Percentiles rank a stretch among this genome's conserved stretches.
Evolutionary conservation across 2,113 vertebrate genomes (phyloP).

Genomic region (Corydoras maculifer): DNA sequence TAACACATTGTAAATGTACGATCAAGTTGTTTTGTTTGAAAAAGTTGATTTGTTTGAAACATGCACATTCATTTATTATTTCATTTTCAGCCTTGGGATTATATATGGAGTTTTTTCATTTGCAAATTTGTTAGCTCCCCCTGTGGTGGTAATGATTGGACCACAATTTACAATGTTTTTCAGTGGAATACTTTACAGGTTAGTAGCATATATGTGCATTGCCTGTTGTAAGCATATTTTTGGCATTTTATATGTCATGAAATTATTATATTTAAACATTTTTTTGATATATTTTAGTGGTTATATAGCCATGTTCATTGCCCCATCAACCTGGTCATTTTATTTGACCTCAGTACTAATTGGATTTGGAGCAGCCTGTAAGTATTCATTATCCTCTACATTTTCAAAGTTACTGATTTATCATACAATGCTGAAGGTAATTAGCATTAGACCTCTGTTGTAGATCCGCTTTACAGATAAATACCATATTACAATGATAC

Average conservation of each 20-base stretch:
- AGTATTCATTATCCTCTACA: conserved; percentile 49
- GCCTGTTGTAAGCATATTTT: conserved; percentile 1
- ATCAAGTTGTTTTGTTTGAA: background rate
- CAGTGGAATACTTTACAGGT: conserved; percentile 93
- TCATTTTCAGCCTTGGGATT: conserved; percentile 78
- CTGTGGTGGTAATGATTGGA: conserved; percentile 78
- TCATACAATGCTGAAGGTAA: background rate
- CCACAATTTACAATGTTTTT: conserved; percentile 83
- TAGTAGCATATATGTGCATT: conserved; percentile 34
- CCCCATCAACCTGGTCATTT: conserved; percentile 85
- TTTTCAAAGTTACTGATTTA: background rate
- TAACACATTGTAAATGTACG: no score
- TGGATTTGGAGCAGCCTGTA: conserved; percentile 88
- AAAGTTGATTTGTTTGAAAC: background rate
- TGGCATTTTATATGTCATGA: background rate
- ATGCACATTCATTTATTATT: background rate
- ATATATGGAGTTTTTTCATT: conserved; percentile 96
- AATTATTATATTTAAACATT: background rate
- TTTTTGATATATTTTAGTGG: conserved; percentile 56
- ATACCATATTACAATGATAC: background rate
- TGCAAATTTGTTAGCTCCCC: conserved; percentile 84
- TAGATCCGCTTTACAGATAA: conserved; percentile 7
- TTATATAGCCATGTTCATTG: conserved; percentile 90
- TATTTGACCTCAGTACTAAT: conserved; percentile 90
- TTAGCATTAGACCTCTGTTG: background rate